A percentile compares a stretch with the other conserved stretches of the same genome.
Evolutionary conservation across 2,888 invertebrate species (phyloP).

Genomic region (Drosophila hamatofila): DNA sequence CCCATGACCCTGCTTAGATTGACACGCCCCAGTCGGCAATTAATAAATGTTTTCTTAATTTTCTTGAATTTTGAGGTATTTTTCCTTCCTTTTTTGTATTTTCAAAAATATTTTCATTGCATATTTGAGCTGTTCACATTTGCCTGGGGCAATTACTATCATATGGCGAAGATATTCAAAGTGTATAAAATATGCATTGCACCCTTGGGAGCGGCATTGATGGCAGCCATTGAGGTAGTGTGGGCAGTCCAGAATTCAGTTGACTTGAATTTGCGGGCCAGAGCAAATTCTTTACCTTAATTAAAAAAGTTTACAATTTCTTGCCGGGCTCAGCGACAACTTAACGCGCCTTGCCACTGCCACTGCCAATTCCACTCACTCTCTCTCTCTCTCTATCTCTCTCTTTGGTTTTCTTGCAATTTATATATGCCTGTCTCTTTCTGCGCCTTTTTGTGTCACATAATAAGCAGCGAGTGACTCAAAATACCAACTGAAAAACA

Average conservation of each 20-base stretch:
- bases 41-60: not conserved
- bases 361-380: conserved; percentile 1
- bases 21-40: not conserved
- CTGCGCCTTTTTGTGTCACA: conserved; percentile 48
- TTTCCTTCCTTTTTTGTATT: not conserved
- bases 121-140: not conserved
- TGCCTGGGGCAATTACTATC: conserved; percentile 16
- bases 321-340: conserved; percentile 60
- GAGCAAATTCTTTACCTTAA: conserved; percentile 73
- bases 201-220: conserved; percentile 1
- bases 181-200: conserved; percentile 44
- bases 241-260: conserved; percentile 27
- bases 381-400: not conserved
- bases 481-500: conserved; percentile 67
- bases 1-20: not conserved
- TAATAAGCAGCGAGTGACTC: conserved; percentile 66
- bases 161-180: conserved; percentile 17
- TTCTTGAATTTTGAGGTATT: not conserved
- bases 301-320: conserved; percentile 73
- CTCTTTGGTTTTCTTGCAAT: not conserved
- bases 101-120: not conserved
- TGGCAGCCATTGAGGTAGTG: conserved; percentile 7
- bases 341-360: conserved; percentile 35
- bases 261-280: conserved; percentile 29
- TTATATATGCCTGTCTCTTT: not conserved